phyloP scores from a whole-genome alignment of 2,888 invertebrate genomes.

The Hirtodrosophila trivittata region DNA sequence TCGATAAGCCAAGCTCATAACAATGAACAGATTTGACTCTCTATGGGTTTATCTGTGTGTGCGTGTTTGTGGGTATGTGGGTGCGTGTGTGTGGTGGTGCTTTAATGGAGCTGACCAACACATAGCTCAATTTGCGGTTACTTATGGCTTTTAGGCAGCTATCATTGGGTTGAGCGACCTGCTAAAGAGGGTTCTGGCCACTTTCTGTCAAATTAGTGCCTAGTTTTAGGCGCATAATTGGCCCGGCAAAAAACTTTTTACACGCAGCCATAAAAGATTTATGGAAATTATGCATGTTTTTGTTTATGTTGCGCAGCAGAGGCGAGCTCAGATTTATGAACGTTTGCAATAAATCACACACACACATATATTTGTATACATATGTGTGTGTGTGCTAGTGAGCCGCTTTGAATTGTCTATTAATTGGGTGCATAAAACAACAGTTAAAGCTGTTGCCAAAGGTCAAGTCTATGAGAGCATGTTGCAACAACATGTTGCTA shows the following conservation, averaged over 20 bases:
- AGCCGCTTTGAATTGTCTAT: slow-evolving; percentile 53
- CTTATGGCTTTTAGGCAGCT: slow-evolving; percentile 23
- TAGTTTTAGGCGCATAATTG: slow-evolving; percentile 71
- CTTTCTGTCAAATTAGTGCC: slow-evolving; percentile 77
- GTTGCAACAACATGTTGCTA: slow-evolving; percentile 54
- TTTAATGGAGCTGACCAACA: slow-evolving; percentile 37
- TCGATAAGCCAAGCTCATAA: slow-evolving; percentile 39
- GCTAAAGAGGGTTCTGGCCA: slow-evolving; percentile 41
- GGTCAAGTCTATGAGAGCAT: slow-evolving; percentile 60
- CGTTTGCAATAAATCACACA: slow-evolving; percentile 69
- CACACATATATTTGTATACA: slow-evolving; percentile 18
- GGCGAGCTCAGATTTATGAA: slow-evolving; percentile 69
- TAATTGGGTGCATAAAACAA: slow-evolving; percentile 69
- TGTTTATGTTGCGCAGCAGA: slow-evolving; percentile 56
- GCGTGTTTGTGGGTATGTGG: too few relatives aligned
- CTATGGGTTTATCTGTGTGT: slow-evolving; percentile 3
- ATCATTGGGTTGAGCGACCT: slow-evolving; percentile 51
- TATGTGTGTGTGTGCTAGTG: slow-evolving; percentile 5
- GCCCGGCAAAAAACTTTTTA: slow-evolving; percentile 62
- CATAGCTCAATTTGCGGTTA: slow-evolving; percentile 66
- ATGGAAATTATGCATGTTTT: slow-evolving; percentile 78
- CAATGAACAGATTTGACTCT: slow-evolving; percentile 24
- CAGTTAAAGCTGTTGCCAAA: slow-evolving; percentile 69
- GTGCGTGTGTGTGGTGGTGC: slow-evolving; percentile 16
- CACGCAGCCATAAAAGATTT: slow-evolving; percentile 73